Percentiles rank a stretch among this genome's conserved stretches.
Conservation (phyloP, 2,797 vertebrate genomes). For the Hoplostethus mediterraneus region DNA sequence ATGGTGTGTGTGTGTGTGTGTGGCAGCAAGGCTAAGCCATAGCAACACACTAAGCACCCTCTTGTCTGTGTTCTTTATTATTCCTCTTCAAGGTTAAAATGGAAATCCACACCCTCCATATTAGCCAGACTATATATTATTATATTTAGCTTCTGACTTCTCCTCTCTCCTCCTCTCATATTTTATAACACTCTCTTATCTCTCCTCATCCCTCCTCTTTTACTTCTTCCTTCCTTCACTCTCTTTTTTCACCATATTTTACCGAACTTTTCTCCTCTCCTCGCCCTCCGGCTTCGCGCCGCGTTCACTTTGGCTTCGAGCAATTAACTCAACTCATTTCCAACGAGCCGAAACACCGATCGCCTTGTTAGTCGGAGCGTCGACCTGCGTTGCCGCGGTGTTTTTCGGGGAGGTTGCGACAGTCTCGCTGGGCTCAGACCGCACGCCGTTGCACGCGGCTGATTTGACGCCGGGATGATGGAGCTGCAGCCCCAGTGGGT, state of each 20-base stretch:
- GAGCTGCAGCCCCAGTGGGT: constrained; percentile 10
- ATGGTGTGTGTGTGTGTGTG: too few relatives aligned
- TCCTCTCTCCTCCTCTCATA: constrained; percentile 4
- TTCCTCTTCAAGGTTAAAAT: constrained; percentile 53
- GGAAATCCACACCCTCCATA: constrained; percentile 43
- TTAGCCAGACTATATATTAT: constrained; percentile 47
- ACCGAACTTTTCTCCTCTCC: too few relatives aligned
- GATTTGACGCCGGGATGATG: constrained; percentile 15
- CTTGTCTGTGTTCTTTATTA: constrained; percentile 19
- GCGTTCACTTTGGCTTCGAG: too few relatives aligned
- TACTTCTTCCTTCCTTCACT: constrained; percentile 9
- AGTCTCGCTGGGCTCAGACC: constrained; percentile 33
- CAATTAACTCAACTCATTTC: constrained; percentile 61
- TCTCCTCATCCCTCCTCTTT: constrained; percentile 4
- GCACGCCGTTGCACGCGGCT: not conserved
- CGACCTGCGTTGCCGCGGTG: not conserved
- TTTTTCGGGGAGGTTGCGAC: constrained; percentile 29
- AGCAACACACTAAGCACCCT: too few relatives aligned
- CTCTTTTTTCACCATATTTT: constrained; percentile 29
- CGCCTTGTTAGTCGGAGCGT: constrained; percentile 39
- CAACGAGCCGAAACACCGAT: constrained; percentile 64
- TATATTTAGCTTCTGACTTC: constrained; percentile 4
- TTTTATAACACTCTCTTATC: constrained; percentile 21
- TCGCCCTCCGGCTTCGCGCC: too few relatives aligned
- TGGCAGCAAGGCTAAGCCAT: too few relatives aligned